Percentiles rank a stretch among this genome's conserved stretches.
These are phyloP conservation scores for Polyommatus iphigenia DNA, from an alignment of 2,888 invertebrate species.

Conservation along the genomic window DNA sequence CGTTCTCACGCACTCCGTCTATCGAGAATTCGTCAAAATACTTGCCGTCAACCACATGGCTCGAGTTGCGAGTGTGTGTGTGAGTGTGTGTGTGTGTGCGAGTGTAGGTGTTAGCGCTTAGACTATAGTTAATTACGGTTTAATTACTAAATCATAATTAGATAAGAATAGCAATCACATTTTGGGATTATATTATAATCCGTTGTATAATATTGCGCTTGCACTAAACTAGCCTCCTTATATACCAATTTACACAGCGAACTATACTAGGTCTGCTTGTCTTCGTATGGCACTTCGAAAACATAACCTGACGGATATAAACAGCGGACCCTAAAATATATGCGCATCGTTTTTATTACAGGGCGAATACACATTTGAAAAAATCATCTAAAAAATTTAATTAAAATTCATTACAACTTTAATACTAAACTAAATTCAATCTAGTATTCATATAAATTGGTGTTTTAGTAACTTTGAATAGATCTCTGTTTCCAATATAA, in stretches of 20 bases:
- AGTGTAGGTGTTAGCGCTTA: conserved; percentile 44
- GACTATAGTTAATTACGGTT: conserved; percentile 32
- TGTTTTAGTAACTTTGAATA: background rate
- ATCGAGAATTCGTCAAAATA: conserved; percentile 79
- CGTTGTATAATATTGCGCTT: background rate
- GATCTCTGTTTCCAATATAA: background rate
- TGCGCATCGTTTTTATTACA: no score
- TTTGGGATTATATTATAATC: background rate
- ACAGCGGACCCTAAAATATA: no score
- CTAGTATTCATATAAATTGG: no score
- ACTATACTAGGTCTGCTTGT: no score
- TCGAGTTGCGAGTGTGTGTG: conserved; percentile 55
- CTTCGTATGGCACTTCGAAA: no score
- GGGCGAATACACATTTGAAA: no score
- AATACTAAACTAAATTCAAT: no score
- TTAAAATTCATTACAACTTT: no score
- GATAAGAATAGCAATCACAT: background rate
- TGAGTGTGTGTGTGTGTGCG: conserved; percentile 32
- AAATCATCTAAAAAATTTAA: no score
- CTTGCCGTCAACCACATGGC: conserved; percentile 71
- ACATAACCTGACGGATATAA: no score
- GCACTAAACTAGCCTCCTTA: background rate
- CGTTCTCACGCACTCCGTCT: conserved; percentile 52
- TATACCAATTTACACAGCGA: no score
- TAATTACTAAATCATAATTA: background rate